phyloP scores from a whole-genome alignment of 2,113 vertebrate species.

The Centropristis striata region DNA sequence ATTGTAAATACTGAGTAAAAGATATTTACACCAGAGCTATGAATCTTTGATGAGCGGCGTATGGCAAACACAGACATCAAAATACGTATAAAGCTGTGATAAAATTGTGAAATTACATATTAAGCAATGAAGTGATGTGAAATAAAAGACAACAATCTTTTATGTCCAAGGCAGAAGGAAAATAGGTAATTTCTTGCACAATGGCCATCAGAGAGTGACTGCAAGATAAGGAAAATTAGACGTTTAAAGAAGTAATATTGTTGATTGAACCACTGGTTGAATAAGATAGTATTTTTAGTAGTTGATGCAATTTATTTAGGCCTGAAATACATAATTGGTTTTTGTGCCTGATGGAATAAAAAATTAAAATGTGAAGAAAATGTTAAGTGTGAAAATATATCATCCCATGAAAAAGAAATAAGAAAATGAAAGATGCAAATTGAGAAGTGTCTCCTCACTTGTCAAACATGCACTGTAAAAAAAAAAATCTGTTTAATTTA shows the following conservation, averaged over 20 bases:
- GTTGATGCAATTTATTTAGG: neutral
- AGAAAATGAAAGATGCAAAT: neutral
- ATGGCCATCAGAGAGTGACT: neutral
- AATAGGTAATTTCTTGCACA: neutral
- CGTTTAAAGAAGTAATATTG: neutral
- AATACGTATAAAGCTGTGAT: neutral
- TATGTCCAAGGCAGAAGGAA: neutral
- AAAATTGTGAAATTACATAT: slow-evolving; percentile 9
- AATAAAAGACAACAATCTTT: slow-evolving; percentile 3
- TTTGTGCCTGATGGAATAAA: neutral
- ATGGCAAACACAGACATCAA: slow-evolving; percentile 7
- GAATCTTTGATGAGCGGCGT: slow-evolving; percentile 13
- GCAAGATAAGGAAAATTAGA: slow-evolving; percentile 5
- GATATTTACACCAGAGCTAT: slow-evolving; percentile 4
- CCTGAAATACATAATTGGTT: neutral
- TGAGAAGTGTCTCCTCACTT: slow-evolving; percentile 3
- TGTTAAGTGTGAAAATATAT: neutral
- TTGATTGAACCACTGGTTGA: neutral
- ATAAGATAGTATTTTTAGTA: neutral
- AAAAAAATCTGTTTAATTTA: too few species aligned
- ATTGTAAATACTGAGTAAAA: neutral
- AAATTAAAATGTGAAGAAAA: neutral
- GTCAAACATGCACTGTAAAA: too few species aligned
- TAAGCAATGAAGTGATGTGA: slow-evolving; percentile 17
- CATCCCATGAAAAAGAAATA: neutral